Evolutionary conservation across 2,888 invertebrate genomes (phyloP).

Genomic region (Pinctada fucata): DNA sequence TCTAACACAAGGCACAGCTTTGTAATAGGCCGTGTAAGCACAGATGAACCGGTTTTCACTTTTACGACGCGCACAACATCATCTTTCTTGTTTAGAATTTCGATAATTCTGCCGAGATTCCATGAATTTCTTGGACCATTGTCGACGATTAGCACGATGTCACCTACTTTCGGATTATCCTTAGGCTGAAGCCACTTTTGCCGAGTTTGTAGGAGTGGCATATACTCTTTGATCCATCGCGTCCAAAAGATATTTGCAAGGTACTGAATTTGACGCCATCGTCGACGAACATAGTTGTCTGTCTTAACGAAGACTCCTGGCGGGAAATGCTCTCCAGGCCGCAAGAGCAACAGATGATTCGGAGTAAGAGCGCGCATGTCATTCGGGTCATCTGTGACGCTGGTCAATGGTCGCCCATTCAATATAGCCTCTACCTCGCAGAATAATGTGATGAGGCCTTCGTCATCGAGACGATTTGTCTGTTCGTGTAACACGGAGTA

Average conservation of each 20-base stretch:
- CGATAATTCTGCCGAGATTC: constrained; percentile 21
- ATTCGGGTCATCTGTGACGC: constrained; percentile 23
- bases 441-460: constrained; percentile 42
- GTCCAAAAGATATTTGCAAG: constrained; percentile 38
- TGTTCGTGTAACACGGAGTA: constrained; percentile 32
- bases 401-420: constrained; percentile 45
- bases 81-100: neutral
- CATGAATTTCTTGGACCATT: constrained; percentile 32
- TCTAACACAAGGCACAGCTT: neutral
- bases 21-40: neutral
- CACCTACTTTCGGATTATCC: constrained; percentile 19
- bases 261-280: constrained; percentile 43
- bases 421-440: constrained; percentile 44
- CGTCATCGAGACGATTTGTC: constrained; percentile 31
- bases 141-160: constrained; percentile 35
- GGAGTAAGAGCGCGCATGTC: constrained; percentile 44
- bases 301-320: constrained; percentile 31
- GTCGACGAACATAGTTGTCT: constrained; percentile 34
- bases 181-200: constrained; percentile 15
- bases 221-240: constrained; percentile 37
- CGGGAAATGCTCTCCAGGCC: constrained; percentile 32
- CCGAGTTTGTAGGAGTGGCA: constrained; percentile 28
- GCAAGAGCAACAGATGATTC: constrained; percentile 35
- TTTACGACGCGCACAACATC: neutral
- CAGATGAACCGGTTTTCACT: neutral